Evolutionary conservation across 2,113 vertebrate genomes (phyloP).

Genomic region (Nyctereutes procyonoides): DNA sequence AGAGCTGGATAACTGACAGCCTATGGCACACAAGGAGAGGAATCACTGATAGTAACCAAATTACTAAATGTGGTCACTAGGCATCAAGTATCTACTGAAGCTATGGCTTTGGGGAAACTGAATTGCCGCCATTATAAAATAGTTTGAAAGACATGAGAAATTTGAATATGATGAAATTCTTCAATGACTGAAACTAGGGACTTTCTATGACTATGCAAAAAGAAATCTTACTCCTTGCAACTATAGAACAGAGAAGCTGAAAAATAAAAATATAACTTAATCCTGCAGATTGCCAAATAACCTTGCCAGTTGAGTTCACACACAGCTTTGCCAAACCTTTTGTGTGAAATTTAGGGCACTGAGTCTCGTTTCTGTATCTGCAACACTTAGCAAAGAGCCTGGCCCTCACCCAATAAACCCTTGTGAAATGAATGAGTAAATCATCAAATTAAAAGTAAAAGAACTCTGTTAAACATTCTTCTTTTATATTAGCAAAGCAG

Average conservation of each 20-base stretch:
- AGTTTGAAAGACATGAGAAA: not conserved
- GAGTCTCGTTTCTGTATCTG: conserved; percentile 5
- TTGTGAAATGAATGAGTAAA: conserved; percentile 29
- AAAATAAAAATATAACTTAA: not conserved
- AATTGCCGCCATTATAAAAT: not conserved
- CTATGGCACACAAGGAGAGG: not conserved
- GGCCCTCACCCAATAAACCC: not conserved
- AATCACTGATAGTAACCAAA: not conserved
- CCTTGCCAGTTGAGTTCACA: not conserved
- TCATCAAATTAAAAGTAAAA: conserved; percentile 45
- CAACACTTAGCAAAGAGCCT: conserved; percentile 9
- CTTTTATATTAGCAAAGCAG: conserved; percentile 44
- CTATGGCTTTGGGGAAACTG: not conserved
- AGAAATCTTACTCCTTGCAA: not conserved
- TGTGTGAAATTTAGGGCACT: not conserved
- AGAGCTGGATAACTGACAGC: not conserved
- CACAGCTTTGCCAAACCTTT: not conserved
- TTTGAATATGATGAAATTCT: not conserved
- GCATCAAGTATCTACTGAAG: not conserved
- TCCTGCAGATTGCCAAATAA: not conserved
- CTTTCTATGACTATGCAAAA: not conserved
- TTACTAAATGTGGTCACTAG: not conserved
- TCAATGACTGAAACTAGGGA: not conserved
- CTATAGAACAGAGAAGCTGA: not conserved
- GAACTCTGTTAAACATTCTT: not conserved